Evolutionary conservation across 1,140 invertebrate genomes (phyloP), one percentile per base, ranked within the genome.

Genomic region (Lycorma delicatula): DNA sequence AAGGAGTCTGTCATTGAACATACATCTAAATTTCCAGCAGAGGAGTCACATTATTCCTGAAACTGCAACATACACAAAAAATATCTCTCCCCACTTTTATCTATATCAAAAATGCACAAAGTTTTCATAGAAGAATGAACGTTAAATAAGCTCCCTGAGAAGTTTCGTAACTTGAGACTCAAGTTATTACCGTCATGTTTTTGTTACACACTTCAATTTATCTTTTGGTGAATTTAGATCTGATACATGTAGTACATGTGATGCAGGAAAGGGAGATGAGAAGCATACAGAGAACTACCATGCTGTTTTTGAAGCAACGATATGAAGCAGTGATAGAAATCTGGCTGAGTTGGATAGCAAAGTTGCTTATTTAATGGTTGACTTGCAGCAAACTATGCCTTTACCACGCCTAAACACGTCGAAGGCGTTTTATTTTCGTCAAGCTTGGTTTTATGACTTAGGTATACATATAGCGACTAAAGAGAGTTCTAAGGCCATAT

Each of bases 41-140:
- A 48, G 36, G 41, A 56, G 34, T 46, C 52, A 18, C 34, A 57
- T 51, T 47, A 53, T 27, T 59, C 50, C 36, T 38, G 34, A 31
- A 54, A 41, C 23, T 20, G 16, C 1, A 54, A 54, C 26, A 54
- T 54, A 22, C 53, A 54, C 22, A 41, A 54, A 22, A 41, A 54
- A 36, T 54, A 41, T 29, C 48, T 52, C 12, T 53, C 55, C 22
- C 44, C 41, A 34, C 18, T 46, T 4, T 29, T 57, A 28, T 58
- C 46, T 3, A 53, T 58, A 26, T n/a, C 56, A 54, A 18, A 36
- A 3, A 51, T 51, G 54, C 59, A 54, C 34, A 54, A 54, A 27
- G 12, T 41, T 5, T 26, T 22, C 22, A 13, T 54, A 5, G n/a
- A 54, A 34, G 25, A 54, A 31, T 54, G 53, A 38, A 36, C 20